phyloP scores from a whole-genome alignment of 2,797 vertebrate species.

The Acipenser transmontanus region DNA sequence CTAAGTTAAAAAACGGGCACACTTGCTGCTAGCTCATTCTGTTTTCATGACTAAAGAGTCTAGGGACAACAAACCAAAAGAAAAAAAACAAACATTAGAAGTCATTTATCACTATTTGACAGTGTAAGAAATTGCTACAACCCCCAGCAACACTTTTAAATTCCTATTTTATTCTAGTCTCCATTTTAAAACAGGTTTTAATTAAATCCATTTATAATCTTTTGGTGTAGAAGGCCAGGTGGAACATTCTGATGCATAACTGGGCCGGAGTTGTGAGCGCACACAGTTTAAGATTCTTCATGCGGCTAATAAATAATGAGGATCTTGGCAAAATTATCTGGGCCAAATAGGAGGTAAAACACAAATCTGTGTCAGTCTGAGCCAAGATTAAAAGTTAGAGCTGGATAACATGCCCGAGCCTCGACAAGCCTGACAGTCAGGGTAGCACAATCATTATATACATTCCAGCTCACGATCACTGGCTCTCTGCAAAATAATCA shows the following conservation, averaged over 20 bases:
- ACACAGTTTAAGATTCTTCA: neutral
- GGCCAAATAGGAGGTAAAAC: neutral
- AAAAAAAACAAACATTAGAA: neutral
- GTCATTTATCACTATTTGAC: conserved; percentile 1
- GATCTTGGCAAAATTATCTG: neutral
- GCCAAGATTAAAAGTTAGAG: no score
- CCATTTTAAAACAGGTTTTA: neutral
- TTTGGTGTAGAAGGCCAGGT: neutral
- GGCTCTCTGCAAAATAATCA: neutral
- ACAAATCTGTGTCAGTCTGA: no score
- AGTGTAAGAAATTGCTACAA: neutral
- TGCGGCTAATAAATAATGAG: neutral
- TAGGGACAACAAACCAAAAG: neutral
- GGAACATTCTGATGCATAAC: neutral
- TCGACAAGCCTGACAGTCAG: no score
- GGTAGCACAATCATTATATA: no score
- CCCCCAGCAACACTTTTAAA: neutral
- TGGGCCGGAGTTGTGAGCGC: neutral
- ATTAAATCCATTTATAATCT: conserved; percentile 2
- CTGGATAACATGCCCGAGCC: no score
- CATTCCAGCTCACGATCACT: no score
- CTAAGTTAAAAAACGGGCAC: neutral
- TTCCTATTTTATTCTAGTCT: neutral
- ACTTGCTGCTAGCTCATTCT: neutral
- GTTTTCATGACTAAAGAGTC: neutral